A percentile compares a stretch with the other conserved stretches of the same genome.
These are phyloP conservation scores for Glareola pratincola DNA, from an alignment of 2,113 vertebrate genomes.

Conservation along the genomic window DNA sequence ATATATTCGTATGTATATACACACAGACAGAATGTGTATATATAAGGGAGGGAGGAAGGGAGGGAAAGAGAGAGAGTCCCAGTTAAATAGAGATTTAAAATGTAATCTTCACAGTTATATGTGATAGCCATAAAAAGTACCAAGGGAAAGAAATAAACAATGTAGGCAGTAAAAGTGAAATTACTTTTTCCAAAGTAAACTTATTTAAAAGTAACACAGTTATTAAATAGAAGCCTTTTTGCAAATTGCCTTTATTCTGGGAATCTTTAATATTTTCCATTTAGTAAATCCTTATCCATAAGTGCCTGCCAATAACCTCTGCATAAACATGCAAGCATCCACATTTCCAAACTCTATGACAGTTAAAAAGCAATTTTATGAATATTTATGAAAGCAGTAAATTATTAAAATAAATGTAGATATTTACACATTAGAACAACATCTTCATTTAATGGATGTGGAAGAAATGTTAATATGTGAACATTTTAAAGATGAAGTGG, in stretches of 20 bases:
- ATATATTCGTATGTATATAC: too few relatives aligned
- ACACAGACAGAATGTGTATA: not conserved
- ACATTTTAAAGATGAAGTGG: slow-evolving; percentile 40
- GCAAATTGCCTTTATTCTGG: slow-evolving; percentile 17
- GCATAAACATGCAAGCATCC: not conserved
- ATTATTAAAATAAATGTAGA: slow-evolving; percentile 62
- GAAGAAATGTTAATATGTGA: slow-evolving; percentile 52
- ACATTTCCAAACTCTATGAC: slow-evolving; percentile 34
- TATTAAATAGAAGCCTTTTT: not conserved
- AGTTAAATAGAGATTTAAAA: not conserved
- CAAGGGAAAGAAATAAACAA: not conserved
- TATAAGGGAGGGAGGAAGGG: not conserved
- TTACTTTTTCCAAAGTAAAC: not conserved
- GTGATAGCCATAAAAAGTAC: not conserved
- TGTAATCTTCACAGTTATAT: not conserved
- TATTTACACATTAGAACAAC: slow-evolving; percentile 60
- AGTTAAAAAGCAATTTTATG: slow-evolving; percentile 48
- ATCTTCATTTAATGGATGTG: slow-evolving; percentile 45
- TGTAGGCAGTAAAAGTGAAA: not conserved
- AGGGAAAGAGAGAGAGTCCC: not conserved
- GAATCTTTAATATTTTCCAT: not conserved
- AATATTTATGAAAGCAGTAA: slow-evolving; percentile 60
- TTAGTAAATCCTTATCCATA: not conserved
- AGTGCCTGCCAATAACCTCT: slow-evolving; percentile 1
- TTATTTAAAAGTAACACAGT: not conserved